Percentiles rank a stretch among this genome's conserved stretches.
These are phyloP conservation scores for Folsomia manolachei DNA, from an alignment of 2,888 invertebrate species.

Conservation along the genomic window DNA sequence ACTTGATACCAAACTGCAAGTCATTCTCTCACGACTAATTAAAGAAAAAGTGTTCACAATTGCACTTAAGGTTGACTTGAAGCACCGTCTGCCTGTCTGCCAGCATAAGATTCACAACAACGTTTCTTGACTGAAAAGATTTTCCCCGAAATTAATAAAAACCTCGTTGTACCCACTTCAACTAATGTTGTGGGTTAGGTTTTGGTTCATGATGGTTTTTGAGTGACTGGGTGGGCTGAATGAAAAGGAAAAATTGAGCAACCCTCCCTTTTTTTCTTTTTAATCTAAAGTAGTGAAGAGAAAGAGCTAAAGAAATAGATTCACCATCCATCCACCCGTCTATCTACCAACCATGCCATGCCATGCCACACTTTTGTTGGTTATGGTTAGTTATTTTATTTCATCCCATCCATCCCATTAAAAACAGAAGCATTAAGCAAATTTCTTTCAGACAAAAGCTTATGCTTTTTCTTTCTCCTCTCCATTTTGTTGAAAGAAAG, in stretches of 20 bases:
- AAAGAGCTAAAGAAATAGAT: background rate
- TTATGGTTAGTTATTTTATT: constrained; percentile 3
- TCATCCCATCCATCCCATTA: constrained; percentile 21
- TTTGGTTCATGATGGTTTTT: background rate
- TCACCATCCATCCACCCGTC: background rate
- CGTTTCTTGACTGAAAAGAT: too few species aligned
- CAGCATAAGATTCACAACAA: too few species aligned
- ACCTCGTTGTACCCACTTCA: background rate
- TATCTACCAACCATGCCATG: too few species aligned
- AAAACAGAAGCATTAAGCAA: constrained; percentile 25
- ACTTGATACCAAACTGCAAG: too few species aligned
- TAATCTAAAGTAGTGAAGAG: background rate
- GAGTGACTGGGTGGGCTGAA: background rate
- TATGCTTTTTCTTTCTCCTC: background rate
- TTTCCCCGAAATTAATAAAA: background rate
- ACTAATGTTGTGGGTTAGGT: too few species aligned
- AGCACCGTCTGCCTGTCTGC: too few species aligned
- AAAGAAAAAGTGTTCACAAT: too few species aligned
- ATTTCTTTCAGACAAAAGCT: constrained; percentile 19
- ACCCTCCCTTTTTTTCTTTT: background rate
- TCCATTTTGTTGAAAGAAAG: constrained; percentile 8
- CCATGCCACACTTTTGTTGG: background rate
- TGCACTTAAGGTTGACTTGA: too few species aligned
- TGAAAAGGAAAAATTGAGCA: background rate
- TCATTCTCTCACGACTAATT: too few species aligned